Evolutionary conservation across 2,113 vertebrate species (phyloP), one percentile per base, ranked within the genome.

Genomic region (Platysternon megacephalum): DNA sequence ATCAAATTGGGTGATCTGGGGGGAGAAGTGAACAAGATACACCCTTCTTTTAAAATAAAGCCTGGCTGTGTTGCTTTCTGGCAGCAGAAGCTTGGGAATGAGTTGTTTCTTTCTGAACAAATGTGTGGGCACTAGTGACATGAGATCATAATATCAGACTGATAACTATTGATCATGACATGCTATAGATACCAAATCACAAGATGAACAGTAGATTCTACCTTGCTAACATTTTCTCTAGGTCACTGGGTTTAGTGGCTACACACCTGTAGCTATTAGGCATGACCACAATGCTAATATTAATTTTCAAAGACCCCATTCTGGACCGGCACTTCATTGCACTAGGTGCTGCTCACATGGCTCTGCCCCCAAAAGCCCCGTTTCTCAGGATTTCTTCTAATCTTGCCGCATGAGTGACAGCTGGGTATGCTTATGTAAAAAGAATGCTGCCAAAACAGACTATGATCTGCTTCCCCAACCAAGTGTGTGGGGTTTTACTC

Each of bases 61-160:
- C 0, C 0, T 10, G 11, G 55, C 29, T 26, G 0, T 0, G 0
- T 32, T 13, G 79, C 56, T 39, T 42, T 22, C 52, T 76, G 79
- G 4, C 46, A 22, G 28, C 1, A 13, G 16, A 53, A 24, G 44
- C 68, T 83, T 35, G 10, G 65, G 48, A 44, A 12, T 26, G 58
- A 56, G 55, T 56, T 56, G 55, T 26, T 56, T 56, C 4, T 44
- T 4, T 11, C 13, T n/a, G 39, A 6, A 19, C 21, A 44, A 2
- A 26, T 28, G 55, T 56, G 61, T 35, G 35, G 32, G 61, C 61
- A n/a, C 24, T 6, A 10, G 56, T 78, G 32, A 21, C 16, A 79
- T 0, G 1, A 61, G 32, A 44, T 72, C 82, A 88, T 44, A 2
- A 46, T 7, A 19, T 22, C 88, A 74, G 44, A 55, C 24, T 42